These are phyloP conservation scores for Vireo altiloquus DNA, from an alignment of 2,113 vertebrate species.

Conservation along the genomic window DNA sequence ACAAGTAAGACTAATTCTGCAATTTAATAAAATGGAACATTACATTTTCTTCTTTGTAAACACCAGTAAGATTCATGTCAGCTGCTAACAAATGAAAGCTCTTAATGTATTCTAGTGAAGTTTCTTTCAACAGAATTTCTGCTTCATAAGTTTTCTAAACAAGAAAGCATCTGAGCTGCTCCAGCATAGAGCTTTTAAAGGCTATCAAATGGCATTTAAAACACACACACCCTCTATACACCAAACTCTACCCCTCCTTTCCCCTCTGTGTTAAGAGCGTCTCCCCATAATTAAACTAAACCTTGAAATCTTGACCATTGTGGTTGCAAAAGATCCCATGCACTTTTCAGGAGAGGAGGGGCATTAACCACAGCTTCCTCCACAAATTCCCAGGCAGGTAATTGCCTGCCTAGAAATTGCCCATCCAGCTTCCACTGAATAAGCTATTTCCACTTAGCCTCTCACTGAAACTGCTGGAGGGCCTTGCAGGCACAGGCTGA, in stretches of 20 bases:
- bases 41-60: not conserved
- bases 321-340: not conserved
- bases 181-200: not conserved
- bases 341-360: not conserved
- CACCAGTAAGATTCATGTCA: not conserved
- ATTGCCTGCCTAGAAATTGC: not conserved
- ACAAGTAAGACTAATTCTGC: not conserved
- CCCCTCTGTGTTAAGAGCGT: not conserved
- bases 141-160: slow-evolving; percentile 25
- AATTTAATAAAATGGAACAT: not conserved
- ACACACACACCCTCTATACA: not conserved
- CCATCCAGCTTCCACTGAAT: not conserved
- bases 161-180: not conserved
- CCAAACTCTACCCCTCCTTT: not conserved
- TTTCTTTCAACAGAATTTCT: slow-evolving; percentile 44
- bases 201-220: slow-evolving; percentile 30
- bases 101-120: not conserved
- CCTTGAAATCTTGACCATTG: not conserved
- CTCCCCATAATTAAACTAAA: slow-evolving; percentile 27
- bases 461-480: not conserved
- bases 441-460: not conserved
- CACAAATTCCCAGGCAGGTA: slow-evolving; percentile 19
- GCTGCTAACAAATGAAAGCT: slow-evolving; percentile 11
- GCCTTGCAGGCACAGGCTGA: fast-evolving
- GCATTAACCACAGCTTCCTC: slow-evolving; percentile 3